Base-by-base conservation (phyloP, 92 coral and sea anemone species). In the Zoanthus gigantus region DNA sequence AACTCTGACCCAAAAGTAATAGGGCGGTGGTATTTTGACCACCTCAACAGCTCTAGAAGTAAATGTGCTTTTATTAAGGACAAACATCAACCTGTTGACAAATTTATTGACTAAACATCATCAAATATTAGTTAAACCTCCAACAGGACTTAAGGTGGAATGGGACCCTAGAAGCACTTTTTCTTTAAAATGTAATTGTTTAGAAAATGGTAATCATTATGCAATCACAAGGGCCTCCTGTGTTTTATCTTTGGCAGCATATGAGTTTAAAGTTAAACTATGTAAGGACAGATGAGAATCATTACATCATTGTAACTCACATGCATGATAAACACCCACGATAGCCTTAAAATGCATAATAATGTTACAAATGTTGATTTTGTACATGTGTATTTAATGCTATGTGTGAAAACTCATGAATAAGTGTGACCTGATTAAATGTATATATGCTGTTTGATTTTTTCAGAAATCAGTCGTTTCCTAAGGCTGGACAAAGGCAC, bases 1-100 rank as follows among this genome's bases (percentile, higher is more conserved):
- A 92, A 92, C 72, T 92, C 89, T 23, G 73, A 89, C 50, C 91
- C 92, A 8, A 92, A 85, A 69, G 77, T 34, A 14, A 63, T 89
- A 68, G 94, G 94, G 54, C 54, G 54, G 54, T 50, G 54, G 54
- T 50, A 50, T 50, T 42, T 88, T 47, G 91, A 91, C 63, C 83
- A 88, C 76, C 83, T 91, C 65, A 58, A 15, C 65, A 58, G 65
- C 65, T 58, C 65, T 50, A 50, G 54, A 50, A 5, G 54, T 50
- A 50, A 50, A 50, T 50, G 54, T 50, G 54, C 54, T 50, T 50
- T 50, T 50, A 6, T 50, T 50, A 50, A 50, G 54, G 54, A 50
- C 54, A 50, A 50, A 50, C 54, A 15, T 58, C 65, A 58, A 58
- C 65, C 65, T 58, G 65, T 58, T 8, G 13, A 58, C 65, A 58